phyloP scores from a whole-genome alignment of 2,113 vertebrate genomes.

The Sylvilagus bachmani region DNA sequence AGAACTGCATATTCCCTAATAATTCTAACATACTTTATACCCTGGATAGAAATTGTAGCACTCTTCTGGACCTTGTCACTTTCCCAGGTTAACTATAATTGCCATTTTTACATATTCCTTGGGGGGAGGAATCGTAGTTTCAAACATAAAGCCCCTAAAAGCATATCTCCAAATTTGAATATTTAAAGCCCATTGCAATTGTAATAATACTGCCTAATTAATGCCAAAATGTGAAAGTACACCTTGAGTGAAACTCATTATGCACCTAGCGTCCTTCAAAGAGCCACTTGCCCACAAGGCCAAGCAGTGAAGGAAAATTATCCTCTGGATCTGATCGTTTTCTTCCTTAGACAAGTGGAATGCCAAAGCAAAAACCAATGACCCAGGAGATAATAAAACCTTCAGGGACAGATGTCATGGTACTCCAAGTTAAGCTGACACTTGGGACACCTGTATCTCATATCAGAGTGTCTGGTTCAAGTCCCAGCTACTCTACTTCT shows the following conservation, averaged over 20 bases:
- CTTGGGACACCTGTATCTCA: too few relatives aligned
- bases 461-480: too few relatives aligned
- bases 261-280: slow-evolving; percentile 59
- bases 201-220: slow-evolving; percentile 68
- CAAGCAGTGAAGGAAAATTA: not conserved
- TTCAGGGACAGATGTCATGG: too few relatives aligned
- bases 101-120: slow-evolving; percentile 64
- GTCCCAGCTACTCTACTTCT: too few relatives aligned
- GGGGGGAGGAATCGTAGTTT: not conserved
- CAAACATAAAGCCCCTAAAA: slow-evolving; percentile 56
- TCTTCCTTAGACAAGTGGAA: not conserved
- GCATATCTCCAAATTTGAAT: slow-evolving; percentile 27
- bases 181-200: slow-evolving; percentile 57
- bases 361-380: slow-evolving; percentile 19
- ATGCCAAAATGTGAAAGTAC: slow-evolving; percentile 65
- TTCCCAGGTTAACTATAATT: slow-evolving; percentile 63
- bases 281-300: slow-evolving; percentile 16
- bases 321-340: not conserved
- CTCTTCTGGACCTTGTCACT: slow-evolving; percentile 47
- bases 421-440: too few relatives aligned
- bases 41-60: not conserved
- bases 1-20: slow-evolving; percentile 40
- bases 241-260: slow-evolving; percentile 63
- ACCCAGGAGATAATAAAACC: not conserved
- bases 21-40: slow-evolving; percentile 8